Percentiles rank a stretch among this genome's conserved stretches.
phyloP scores from a whole-genome alignment of 1,140 invertebrate genomes.

The Pararge aegeria region DNA sequence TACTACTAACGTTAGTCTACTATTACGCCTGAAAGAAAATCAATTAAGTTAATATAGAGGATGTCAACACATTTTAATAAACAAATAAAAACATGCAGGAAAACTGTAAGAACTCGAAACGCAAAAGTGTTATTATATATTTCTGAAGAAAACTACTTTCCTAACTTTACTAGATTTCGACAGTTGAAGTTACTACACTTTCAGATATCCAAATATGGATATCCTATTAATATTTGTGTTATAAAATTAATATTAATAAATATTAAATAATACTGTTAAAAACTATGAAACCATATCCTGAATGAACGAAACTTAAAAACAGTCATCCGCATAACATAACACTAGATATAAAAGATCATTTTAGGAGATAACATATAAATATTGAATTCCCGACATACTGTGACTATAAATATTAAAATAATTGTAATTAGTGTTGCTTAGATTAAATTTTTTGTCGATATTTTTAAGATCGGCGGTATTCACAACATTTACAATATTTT shows the following conservation, averaged over 20 bases:
- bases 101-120: no score
- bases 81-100: no score
- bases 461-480: slow-evolving; percentile 15
- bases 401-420: slow-evolving; percentile 2
- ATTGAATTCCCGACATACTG: not conserved
- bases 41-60: no score
- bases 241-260: not conserved
- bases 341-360: not conserved
- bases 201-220: no score
- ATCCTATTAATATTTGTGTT: not conserved
- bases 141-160: no score
- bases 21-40: no score
- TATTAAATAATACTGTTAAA: not conserved
- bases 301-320: slow-evolving; percentile 8
- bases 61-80: no score
- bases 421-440: slow-evolving; percentile 8
- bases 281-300: slow-evolving; percentile 9
- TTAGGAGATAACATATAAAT: slow-evolving; percentile 9
- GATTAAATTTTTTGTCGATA: slow-evolving; percentile 6
- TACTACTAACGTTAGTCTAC: no score
- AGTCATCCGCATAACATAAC: slow-evolving; percentile 2
- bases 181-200: no score
- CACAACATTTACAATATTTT: slow-evolving; percentile 18
- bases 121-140: no score
- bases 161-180: no score